phyloP scores from a whole-genome alignment of 2,888 invertebrate species.

The Netelia virgata region DNA sequence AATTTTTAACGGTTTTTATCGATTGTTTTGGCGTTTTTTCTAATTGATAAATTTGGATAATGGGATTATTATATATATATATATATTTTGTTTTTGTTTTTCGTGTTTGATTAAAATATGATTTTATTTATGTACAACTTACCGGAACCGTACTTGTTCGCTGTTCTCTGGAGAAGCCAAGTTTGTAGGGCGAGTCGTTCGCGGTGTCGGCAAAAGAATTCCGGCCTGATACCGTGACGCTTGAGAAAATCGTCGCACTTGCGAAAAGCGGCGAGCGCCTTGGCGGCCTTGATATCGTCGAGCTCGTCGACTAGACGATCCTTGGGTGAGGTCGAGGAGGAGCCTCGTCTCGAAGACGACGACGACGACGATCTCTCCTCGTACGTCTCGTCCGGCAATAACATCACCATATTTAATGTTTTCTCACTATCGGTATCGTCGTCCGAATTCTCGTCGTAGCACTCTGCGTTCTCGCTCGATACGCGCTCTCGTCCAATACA shows the following conservation, averaged over 20 bases:
- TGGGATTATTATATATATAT: too few relatives aligned
- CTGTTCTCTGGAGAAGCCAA: constrained; percentile 78
- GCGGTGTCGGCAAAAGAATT: constrained; percentile 91
- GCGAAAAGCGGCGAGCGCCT: constrained; percentile 85
- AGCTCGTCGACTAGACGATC: constrained; percentile 73
- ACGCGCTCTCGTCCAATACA: constrained; percentile 75
- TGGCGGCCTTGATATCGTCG: constrained; percentile 80
- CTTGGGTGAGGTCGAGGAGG: constrained; percentile 71
- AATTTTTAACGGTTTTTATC: too few relatives aligned
- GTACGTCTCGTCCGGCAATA: constrained; percentile 93
- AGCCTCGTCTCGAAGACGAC: constrained; percentile 75
- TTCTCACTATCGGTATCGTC: constrained; percentile 25
- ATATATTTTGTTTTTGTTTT: neutral
- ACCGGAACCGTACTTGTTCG: constrained; percentile 78
- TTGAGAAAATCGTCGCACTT: constrained; percentile 88
- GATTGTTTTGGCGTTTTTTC: too few relatives aligned
- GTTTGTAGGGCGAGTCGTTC: constrained; percentile 84
- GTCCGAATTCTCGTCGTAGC: constrained; percentile 34
- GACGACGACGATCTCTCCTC: constrained; percentile 86
- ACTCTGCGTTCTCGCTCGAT: constrained; percentile 44
- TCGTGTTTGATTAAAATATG: neutral
- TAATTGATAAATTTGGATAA: neutral
- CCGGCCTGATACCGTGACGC: constrained; percentile 89
- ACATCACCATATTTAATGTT: constrained; percentile 85
- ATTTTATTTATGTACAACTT: constrained; percentile 69